These are phyloP conservation scores for Sitodiplosis mosellana DNA, from an alignment of 1,140 invertebrate species.

Conservation along the genomic window DNA sequence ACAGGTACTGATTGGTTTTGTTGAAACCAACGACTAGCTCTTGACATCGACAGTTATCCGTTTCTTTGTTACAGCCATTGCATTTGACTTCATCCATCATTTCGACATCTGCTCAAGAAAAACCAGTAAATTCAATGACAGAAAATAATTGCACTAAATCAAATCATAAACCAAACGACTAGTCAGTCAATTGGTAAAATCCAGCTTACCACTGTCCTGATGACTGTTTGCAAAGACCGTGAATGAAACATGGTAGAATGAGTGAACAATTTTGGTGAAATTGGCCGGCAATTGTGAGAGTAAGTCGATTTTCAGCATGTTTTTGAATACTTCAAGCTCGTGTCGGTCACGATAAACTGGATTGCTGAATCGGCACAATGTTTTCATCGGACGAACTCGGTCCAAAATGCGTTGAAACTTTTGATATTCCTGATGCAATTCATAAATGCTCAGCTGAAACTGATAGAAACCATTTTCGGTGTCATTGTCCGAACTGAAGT, in stretches of 20 bases:
- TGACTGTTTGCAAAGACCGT: conserved; percentile 45
- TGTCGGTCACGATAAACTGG: not conserved
- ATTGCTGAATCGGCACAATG: not conserved
- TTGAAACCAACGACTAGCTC: conserved; percentile 57
- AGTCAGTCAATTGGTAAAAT: too few species aligned
- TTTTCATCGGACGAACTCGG: not conserved
- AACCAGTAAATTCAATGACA: conserved; percentile 2
- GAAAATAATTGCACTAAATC: conserved; percentile 7
- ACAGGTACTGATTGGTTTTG: conserved; percentile 53
- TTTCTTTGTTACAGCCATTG: conserved; percentile 47
- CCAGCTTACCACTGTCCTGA: conserved; percentile 20
- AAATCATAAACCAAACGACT: too few species aligned
- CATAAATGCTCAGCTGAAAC: not conserved
- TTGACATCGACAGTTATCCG: conserved; percentile 53
- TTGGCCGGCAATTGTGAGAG: conserved; percentile 49
- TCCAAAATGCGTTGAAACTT: not conserved
- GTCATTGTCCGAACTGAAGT: conserved; percentile 8
- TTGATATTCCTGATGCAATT: not conserved
- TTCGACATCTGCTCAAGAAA: conserved; percentile 23
- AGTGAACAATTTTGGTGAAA: conserved; percentile 46
- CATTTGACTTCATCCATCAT: conserved; percentile 37
- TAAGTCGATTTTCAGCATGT: conserved; percentile 42
- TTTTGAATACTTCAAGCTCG: not conserved
- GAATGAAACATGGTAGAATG: conserved; percentile 59
- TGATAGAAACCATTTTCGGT: not conserved